Conservation (phyloP, 2,888 invertebrate genomes). For the Arge pagana region DNA sequence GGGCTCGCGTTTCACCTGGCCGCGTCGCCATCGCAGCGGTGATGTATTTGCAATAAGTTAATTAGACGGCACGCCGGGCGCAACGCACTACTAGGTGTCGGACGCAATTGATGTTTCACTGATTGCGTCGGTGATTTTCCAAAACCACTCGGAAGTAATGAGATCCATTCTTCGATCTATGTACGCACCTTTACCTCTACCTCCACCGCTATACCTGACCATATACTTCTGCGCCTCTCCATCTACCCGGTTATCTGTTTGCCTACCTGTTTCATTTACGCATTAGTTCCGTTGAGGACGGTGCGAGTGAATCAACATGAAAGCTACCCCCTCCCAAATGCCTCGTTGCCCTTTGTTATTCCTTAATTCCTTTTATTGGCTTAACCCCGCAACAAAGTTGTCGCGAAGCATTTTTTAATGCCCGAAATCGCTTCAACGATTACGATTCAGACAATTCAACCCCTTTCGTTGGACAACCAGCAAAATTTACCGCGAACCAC, state of each 20-base stretch:
- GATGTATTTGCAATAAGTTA: slow-evolving; percentile 26
- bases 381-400: slow-evolving; percentile 10
- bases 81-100: slow-evolving; percentile 6
- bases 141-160: slow-evolving; percentile 46
- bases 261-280: neutral
- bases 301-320: slow-evolving; percentile 13
- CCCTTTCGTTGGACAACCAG: too few species aligned
- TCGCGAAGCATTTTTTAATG: slow-evolving; percentile 11
- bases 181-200: neutral
- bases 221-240: neutral
- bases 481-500: too few species aligned
- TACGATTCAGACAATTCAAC: too few species aligned
- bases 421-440: too few species aligned
- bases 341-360: neutral
- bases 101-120: slow-evolving; percentile 40
- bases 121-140: slow-evolving; percentile 41
- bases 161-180: too few species aligned
- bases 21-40: slow-evolving; percentile 3
- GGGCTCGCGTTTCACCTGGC: slow-evolving; percentile 11
- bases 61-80: slow-evolving; percentile 12
- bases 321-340: slow-evolving; percentile 12
- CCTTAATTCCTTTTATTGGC: slow-evolving; percentile 18
- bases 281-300: slow-evolving; percentile 14
- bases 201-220: neutral
- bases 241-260: slow-evolving; percentile 1